These are phyloP conservation scores for human DNA, from an alignment of 2,113 vertebrate genomes.

Conservation along the genomic window GRCh38 chr11:80536001-80536500, in stretches of 20 bases:
- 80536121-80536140: background rate
- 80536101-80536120: rapidly evolving
- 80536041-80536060: background rate
- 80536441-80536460: background rate
- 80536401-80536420: background rate
- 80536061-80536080: background rate
- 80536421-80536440: background rate
- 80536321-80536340: background rate
- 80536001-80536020: background rate
- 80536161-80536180: background rate
- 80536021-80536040: background rate
- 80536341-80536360: background rate
- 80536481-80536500: background rate
- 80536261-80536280: background rate
- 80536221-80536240: background rate
- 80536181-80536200: background rate
- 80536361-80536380: background rate
- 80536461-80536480: background rate
- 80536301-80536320: background rate
- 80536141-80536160: background rate
- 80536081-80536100: background rate
- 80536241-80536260: background rate
- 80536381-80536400: background rate
- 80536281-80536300: background rate
- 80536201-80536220: background rate